A percentile compares a stretch with the other conserved stretches of the same genome.
Conservation (phyloP, 92 coral and sea anemone genomes). For the Porites evermanni region DNA sequence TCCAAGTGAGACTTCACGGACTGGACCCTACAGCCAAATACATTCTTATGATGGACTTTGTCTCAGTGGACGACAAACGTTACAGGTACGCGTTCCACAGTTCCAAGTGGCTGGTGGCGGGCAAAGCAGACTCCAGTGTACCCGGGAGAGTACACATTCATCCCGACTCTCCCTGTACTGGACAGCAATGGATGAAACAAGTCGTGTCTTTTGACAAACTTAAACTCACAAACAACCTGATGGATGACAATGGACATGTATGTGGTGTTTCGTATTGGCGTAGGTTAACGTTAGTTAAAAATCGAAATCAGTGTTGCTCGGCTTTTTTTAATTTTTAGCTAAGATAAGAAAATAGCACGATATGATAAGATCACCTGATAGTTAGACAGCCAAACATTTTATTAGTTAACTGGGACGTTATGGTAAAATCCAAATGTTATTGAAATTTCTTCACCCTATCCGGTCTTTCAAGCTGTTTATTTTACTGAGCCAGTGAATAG, state of each 20-base stretch:
- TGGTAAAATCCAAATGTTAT: too few relatives aligned
- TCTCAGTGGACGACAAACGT: slow-evolving; percentile 97
- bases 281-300: too few relatives aligned
- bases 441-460: too few relatives aligned
- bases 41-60: slow-evolving; percentile 99
- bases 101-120: slow-evolving; percentile 99
- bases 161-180: slow-evolving; percentile 99
- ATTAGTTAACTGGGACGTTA: too few relatives aligned
- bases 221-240: slow-evolving; percentile 94
- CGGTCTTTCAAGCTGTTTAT: too few relatives aligned
- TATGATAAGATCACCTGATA: too few relatives aligned
- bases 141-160: slow-evolving; percentile 99
- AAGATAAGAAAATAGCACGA: too few relatives aligned
- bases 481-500: too few relatives aligned
- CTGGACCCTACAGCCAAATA: slow-evolving; percentile 91
- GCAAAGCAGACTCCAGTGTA: slow-evolving; percentile 99
- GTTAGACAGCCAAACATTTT: too few relatives aligned
- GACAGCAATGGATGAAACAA: slow-evolving; percentile 99
- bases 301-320: too few relatives aligned
- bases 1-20: slow-evolving; percentile 93
- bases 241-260: slow-evolving; percentile 99
- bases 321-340: too few relatives aligned
- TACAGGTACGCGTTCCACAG: slow-evolving; percentile 99
- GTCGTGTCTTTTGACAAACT: slow-evolving; percentile 98
- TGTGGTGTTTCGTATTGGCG: slow-evolving; percentile 38